Evolutionary conservation across 2,888 invertebrate genomes (phyloP), one percentile per base, ranked within the genome.

Genomic region (Epinotia brunnichana): DNA sequence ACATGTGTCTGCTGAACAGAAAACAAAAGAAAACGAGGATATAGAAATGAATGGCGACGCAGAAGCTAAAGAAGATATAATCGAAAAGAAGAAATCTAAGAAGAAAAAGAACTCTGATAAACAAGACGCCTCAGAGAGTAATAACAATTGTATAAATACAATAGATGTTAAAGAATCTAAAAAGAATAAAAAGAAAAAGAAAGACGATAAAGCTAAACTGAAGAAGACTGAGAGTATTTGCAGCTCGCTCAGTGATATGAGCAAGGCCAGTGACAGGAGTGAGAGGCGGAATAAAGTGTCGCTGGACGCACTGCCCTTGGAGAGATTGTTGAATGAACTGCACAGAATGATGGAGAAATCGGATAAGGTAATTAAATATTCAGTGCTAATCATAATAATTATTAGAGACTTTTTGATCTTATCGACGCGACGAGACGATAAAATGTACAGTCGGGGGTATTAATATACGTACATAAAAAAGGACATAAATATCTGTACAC

Each of bases 271-370:
- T 63, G 79, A 74, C 1, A 83, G 81, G 35, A 80, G 74, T 29
- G 78, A 78, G 0, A 78, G 79, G 19, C 83, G 76, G n/a, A 4
- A 73, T 0, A 76, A 75, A 1, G 54, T 73, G 15, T 48, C 73
- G 76, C 73, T 91, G 73, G 85, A 94, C 80, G 77, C 90, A 78
- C 77, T 89, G 56, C 89, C 91, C 29, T 74, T 95, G 73, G 95
- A 95, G 81, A 86, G 94, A 48, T 89, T 93, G 39, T 77, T 95
- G 60, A 94, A 94, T 70, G 95, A 95, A 76, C 70, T 95, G 71
- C 88, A 89, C 56, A 81, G 95, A 63, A 84, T 94, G 63, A 79
- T 94, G 74, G 90, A 89, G 53, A 87, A 82, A 70, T 79, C 82
- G 68, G 85, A 85, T 68, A 82, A 80, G 86, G 91, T 90, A 72